These are phyloP conservation scores for Hedya salicella DNA, from an alignment of 2,888 invertebrate genomes.

Conservation along the genomic window DNA sequence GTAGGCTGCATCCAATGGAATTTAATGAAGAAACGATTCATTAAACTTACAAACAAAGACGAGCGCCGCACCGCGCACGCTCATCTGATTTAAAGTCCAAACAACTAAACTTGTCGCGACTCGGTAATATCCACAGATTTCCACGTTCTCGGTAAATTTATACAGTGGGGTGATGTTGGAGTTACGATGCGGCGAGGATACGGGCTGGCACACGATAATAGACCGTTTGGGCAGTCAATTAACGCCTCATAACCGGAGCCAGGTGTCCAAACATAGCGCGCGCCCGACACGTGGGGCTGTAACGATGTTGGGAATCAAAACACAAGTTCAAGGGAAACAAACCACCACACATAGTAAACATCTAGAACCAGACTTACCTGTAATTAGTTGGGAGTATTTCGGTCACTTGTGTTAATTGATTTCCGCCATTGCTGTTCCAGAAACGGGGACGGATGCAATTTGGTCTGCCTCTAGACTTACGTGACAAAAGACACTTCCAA, in stretches of 20 bases:
- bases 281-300: slow-evolving; percentile 23
- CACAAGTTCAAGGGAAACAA: slow-evolving; percentile 28
- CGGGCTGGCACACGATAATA: slow-evolving; percentile 31
- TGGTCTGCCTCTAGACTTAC: slow-evolving; percentile 12
- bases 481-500: slow-evolving; percentile 35
- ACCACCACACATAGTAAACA: not conserved
- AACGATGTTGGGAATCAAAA: slow-evolving; percentile 34
- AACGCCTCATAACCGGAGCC: slow-evolving; percentile 43
- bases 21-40: not conserved
- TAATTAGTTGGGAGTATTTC: slow-evolving; percentile 16
- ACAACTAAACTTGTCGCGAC: not conserved
- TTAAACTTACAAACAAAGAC: slow-evolving; percentile 3
- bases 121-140: not conserved
- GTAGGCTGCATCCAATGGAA: not conserved
- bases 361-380: not conserved
- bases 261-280: slow-evolving; percentile 49
- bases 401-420: slow-evolving; percentile 14
- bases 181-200: slow-evolving; percentile 29
- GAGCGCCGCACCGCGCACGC: not conserved
- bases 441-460: slow-evolving; percentile 32
- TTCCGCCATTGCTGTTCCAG: slow-evolving; percentile 13
- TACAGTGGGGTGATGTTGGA: not conserved
- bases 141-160: not conserved
- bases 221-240: slow-evolving; percentile 45
- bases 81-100: not conserved